Evolutionary conservation across 2,797 vertebrate genomes (phyloP).

Genomic region (Microchirus variegatus): DNA sequence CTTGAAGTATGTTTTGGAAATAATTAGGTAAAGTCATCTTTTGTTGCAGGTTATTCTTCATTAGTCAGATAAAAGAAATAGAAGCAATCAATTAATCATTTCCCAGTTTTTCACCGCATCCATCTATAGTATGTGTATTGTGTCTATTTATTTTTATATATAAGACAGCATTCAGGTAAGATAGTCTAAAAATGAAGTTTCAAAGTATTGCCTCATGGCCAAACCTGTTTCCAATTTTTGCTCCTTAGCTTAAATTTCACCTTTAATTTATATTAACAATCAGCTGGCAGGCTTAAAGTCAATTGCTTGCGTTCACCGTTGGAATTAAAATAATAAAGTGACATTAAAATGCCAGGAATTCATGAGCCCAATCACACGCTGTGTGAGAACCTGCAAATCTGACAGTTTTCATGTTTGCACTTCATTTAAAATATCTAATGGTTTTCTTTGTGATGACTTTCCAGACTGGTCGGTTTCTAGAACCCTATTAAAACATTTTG

Average conservation of each 20-base stretch:
- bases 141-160: conserved; percentile 13
- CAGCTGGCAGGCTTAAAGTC: conserved; percentile 19
- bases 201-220: not conserved
- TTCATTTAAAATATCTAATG: conserved; percentile 12
- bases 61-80: conserved; percentile 15
- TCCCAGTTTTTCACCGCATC: not conserved
- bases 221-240: conserved; percentile 1
- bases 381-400: not conserved
- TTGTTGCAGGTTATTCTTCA: conserved; percentile 1
- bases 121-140: not conserved
- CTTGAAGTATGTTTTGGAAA: conserved; percentile 32
- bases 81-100: conserved; percentile 3
- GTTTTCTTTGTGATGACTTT: conserved; percentile 2
- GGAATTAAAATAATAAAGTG: conserved; percentile 18
- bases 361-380: not conserved
- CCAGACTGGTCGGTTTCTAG: conserved; percentile 5
- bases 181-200: conserved; percentile 13
- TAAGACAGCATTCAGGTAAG: conserved; percentile 10
- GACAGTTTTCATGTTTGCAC: conserved; percentile 18
- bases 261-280: conserved; percentile 28
- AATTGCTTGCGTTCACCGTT: conserved; percentile 20
- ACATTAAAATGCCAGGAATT: conserved; percentile 20
- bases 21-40: not conserved
- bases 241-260: conserved; percentile 16
- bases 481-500: conserved; percentile 8